Evolutionary conservation across 1,140 invertebrate genomes (phyloP), one percentile per base, ranked within the genome.

Genomic region (Calycopis cecrops): DNA sequence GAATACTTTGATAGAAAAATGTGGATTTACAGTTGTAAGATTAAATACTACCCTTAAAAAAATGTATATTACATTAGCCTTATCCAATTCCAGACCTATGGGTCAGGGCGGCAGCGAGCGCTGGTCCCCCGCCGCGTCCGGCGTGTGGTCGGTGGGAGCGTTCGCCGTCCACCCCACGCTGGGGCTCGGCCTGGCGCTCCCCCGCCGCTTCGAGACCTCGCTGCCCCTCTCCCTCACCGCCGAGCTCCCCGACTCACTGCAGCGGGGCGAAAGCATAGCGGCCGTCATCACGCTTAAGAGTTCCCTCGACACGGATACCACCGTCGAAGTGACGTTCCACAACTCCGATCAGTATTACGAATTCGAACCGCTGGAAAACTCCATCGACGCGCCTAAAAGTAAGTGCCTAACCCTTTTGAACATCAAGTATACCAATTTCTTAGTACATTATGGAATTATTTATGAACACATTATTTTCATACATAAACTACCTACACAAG

Each of bases 231-330:
- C 73, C 0, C 70, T 88, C 8, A 68, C 71, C 1, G 79, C 75
- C 0, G 93, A 96, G 71, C 87, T 99, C 8, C 98, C 98, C 0
- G 96, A 97, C 69, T 93, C 94, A 0, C 92, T 99, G 1, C 94
- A 96, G 59, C 90, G 93, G 51, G 97, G 97, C 57, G 98, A 99
- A 89, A 93, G 95, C 16, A 89, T 99, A 40, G 94, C 95, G 0
- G 90, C 99, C 55, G 94, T 98, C 53, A 94, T 97, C 14, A 93
- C 98, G 16, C 92, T 99, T 4, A 97, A 97, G 82, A 99, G 99
- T 85, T 97, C 98, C 69, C 88, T 96, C 72, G 90, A 92, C 9
- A 92, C 92, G 42, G 94, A 97, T 67, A 85, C 97, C 0, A 89
- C 89, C 9, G 94, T 94, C 2, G 94, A 96, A 68, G 92, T 99